Conservation (phyloP, 2,888 invertebrate species). For the Phengaris arion region DNA sequence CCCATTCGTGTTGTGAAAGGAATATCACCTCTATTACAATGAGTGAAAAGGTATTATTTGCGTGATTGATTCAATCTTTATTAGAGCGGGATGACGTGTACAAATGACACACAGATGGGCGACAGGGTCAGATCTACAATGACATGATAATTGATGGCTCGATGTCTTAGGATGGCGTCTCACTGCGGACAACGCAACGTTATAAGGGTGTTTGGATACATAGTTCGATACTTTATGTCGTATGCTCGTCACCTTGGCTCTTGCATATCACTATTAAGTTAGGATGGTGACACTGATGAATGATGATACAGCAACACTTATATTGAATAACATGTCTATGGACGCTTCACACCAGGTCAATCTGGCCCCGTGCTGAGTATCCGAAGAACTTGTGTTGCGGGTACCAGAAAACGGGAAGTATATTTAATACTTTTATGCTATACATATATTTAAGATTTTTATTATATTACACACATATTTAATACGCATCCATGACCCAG, state of each 20-base stretch:
- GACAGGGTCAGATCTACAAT: conserved; percentile 64
- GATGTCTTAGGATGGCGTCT: conserved; percentile 37
- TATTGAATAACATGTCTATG: neutral
- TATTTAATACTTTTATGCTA: too few species aligned
- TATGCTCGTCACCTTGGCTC: neutral
- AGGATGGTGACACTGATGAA: too few species aligned
- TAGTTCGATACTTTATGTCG: too few species aligned
- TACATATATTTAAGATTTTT: too few species aligned
- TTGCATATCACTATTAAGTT: neutral
- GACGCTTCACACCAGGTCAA: neutral
- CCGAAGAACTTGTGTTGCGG: too few species aligned
- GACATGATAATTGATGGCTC: conserved; percentile 70
- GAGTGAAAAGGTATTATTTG: conserved; percentile 22
- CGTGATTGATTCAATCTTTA: conserved; percentile 25
- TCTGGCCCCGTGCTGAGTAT: too few species aligned
- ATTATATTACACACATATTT: too few species aligned
- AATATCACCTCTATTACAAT: conserved; percentile 26
- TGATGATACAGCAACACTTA: too few species aligned
- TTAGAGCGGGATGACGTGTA: conserved; percentile 54
- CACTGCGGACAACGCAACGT: neutral
- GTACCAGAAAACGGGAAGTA: too few species aligned
- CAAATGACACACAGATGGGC: conserved; percentile 69
- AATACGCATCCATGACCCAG: too few species aligned
- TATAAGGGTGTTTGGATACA: neutral
- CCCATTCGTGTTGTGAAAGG: conserved; percentile 33